phyloP scores from a whole-genome alignment of 2,888 invertebrate genomes.

The Petrolisthes manimaculis region DNA sequence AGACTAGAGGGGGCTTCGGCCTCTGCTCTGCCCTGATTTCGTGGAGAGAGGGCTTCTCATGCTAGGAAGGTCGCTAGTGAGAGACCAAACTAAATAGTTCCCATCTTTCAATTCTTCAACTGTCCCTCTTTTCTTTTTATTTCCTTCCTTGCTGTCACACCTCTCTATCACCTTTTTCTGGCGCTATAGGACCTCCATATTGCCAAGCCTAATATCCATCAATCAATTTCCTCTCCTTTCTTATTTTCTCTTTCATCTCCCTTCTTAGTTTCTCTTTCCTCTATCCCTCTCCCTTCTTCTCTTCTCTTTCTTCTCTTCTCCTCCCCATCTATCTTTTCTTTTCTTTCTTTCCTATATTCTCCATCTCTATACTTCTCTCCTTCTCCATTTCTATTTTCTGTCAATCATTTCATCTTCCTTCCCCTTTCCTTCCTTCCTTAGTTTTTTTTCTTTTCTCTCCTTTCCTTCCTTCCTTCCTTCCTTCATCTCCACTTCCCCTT shows the following conservation, averaged over 20 bases:
- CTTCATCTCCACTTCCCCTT: not conserved
- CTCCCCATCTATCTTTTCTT: not conserved
- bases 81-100: no score
- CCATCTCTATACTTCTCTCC: constrained; percentile 12
- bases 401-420: not conserved
- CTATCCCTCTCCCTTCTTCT: not conserved
- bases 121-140: no score
- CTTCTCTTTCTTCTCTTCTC: constrained; percentile 10
- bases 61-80: no score
- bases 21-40: no score
- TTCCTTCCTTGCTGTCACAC: no score
- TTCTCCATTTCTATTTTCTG: not conserved
- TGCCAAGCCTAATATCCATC: no score
- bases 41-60: no score
- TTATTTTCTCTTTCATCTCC: not conserved
- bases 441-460: not conserved
- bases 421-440: not conserved
- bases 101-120: no score
- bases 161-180: not conserved
- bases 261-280: constrained; percentile 6
- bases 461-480: not conserved
- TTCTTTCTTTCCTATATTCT: not conserved
- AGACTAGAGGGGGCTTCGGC: no score
- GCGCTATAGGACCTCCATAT: not conserved
- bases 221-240: not conserved